Evolutionary conservation across 2,888 invertebrate genomes (phyloP).

Genomic region (Leptopilina syphax): DNA sequence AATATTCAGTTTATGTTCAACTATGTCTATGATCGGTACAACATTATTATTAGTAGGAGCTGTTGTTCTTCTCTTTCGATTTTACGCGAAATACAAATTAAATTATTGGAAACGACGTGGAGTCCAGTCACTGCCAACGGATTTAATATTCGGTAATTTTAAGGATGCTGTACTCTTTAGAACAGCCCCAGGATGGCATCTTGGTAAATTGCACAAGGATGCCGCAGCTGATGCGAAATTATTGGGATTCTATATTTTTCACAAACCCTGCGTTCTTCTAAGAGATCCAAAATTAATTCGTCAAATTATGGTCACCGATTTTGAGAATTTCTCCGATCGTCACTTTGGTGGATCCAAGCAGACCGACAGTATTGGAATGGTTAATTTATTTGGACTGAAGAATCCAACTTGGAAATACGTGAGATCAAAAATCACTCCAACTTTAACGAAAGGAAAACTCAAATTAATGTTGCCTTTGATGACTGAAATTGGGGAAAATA

Average conservation of each 20-base stretch:
- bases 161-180: slow-evolving; percentile 67
- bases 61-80: slow-evolving; percentile 43
- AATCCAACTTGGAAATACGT: slow-evolving; percentile 79
- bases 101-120: slow-evolving; percentile 69
- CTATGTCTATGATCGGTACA: too few species aligned
- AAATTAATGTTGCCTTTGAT: slow-evolving; percentile 78
- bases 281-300: slow-evolving; percentile 77
- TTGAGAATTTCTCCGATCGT: slow-evolving; percentile 77
- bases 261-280: slow-evolving; percentile 77
- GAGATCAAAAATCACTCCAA: slow-evolving; percentile 78
- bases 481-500: slow-evolving; percentile 71
- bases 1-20: too few species aligned
- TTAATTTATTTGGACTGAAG: slow-evolving; percentile 76
- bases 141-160: slow-evolving; percentile 70
- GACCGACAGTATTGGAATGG: slow-evolving; percentile 75
- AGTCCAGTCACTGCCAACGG: slow-evolving; percentile 62
- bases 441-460: slow-evolving; percentile 79
- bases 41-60: too few species aligned
- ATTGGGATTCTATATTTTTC: slow-evolving; percentile 78
- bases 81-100: slow-evolving; percentile 65
- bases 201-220: slow-evolving; percentile 63
- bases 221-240: slow-evolving; percentile 57
- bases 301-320: slow-evolving; percentile 77
- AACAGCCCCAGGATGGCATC: slow-evolving; percentile 67
- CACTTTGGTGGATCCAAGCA: slow-evolving; percentile 74